Evolutionary conservation across 1,140 invertebrate species (phyloP), one percentile per base, ranked within the genome.

Genomic region (Papilio machaon): DNA sequence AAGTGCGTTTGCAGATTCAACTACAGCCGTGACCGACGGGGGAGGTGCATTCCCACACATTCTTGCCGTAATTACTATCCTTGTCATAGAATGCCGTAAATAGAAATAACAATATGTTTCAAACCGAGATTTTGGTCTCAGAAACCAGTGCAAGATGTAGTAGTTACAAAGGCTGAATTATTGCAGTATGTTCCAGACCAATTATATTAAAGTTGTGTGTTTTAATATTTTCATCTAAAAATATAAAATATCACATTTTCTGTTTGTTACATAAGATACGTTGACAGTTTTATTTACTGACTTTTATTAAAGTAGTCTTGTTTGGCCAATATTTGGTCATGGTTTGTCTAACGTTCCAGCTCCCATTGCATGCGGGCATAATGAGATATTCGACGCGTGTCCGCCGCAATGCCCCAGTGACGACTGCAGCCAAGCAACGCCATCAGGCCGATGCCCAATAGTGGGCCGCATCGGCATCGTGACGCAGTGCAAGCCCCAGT

Each of bases 301-400:
- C 7, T 17, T 58, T 58, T 15, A 58, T 17, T 43, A 43, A 43
- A 6, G 4, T 43, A 43, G 38, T 30, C 23, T 15, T 15, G 47
- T 49, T 10, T 54, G 52, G 15, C 52, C 49, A 52, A 13, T 52
- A 15, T 13, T 13, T 52, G 49, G 11, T n/a, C 15, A 54, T 17
- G 2, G 5, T 54, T 54, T 54, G 52, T 15, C 52, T 17, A 54
- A 47, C 23, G 23, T 30, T 30, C 23, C 38, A 64, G 52, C 38
- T 80, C 30, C 64, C 35, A 74, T 52, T 64, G n/a, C n/a, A 23
- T 60, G 46, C 7, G 74, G 74, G 11, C n/a, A 49, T 13, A 76
- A 76, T 52, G 74, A 76, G 23, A 52, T 76, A 19, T 76, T 76
- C 46, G 74, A 76, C 46, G 19, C 79, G 10, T 80, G 79, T 11